Evolutionary conservation across 2,797 vertebrate genomes (phyloP), one percentile per base, ranked within the genome.

Genomic region (Pygocentrus nattereri): DNA sequence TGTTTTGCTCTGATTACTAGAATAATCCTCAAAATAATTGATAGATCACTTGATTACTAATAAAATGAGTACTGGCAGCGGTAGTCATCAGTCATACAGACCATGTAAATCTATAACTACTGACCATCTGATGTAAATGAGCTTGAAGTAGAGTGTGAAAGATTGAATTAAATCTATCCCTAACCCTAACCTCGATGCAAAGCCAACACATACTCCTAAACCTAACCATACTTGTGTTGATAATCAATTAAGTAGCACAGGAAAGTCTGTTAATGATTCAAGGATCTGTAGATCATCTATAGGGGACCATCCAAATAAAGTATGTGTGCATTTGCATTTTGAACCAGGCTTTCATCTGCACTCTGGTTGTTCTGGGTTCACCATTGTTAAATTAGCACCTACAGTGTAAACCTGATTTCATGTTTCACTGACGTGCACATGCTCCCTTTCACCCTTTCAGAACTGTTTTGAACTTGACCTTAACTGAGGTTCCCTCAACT

Each of bases 401-500:
- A 52, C 54, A 19, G 18, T 19, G 47, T 71, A 62, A 71, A 44
- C 62, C 41, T 44, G 41, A 75, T 47, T 12, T 47, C 18, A 56
- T 74, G 70, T 50, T 74, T 74, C 56, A 67, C 62, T 44, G 11
- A 69, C 41, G 41, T 27, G 1, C 25, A 65, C 18, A 73, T 62
- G 68, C 52, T 71, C 25, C 25, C 3, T 30, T 64, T 73, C 52
- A n/a, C 30, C 61, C 21, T 72, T 73, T 50, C 59, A 62, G 56
- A 62, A 65, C n/a, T 73, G 70, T 38, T 52, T 80, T 75, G 38
- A 49, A 31, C 38, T 68, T 44, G 34, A 70, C 65, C 74, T 58
- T n/a, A 15, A 69, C 64, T 34, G 34, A 27, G 41, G 23, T 34
- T 74, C 31, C 44, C 67, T 5, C 8, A 62, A 34, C 52, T 67